Evolutionary conservation across 2,888 invertebrate genomes (phyloP), one percentile per base, ranked within the genome.

Genomic region (Notodonta dromedarius): DNA sequence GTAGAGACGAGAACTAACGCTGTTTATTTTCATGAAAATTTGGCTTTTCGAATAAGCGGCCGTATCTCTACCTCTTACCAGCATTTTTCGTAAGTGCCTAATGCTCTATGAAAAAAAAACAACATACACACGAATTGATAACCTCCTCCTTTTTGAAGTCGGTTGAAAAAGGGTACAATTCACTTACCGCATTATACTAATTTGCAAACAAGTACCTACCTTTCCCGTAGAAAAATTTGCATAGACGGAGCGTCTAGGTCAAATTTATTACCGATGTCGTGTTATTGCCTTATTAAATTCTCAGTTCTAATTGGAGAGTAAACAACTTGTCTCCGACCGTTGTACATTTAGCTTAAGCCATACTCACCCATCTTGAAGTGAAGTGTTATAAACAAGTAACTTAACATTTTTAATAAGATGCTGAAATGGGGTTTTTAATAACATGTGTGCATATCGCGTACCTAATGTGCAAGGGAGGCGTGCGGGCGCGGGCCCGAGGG

Each of bases 391-490:
- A 42, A 7, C 35, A 35, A 35, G 39, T 61, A 59, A 61, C 60
- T 82, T 24, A 24, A 24, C 1, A 24, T 2, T 79, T 77, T 73
- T 77, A 82, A 84, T 82, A 80, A 81, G 75, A 82, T 78, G 83
- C 77, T 78, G 85, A 83, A 84, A 83, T 35, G 72, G 75, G 75
- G 56, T n/a, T 56, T 71, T 70, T 82, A 80, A 70, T 72, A 72
- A 73, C 73, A 78, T 73, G 77, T 74, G 77, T 76, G 77, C 76
- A 78, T 73, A 75, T 73, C 74, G 78, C 79, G 77, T 76, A 69
- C 77, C 73, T 84, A 86, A 86, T 84, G 76, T 77, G 81, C 74
- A 77, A 77, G 74, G 75, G 67, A 74, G 71, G 66, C 69, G 67
- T 66, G 71, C 70, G 66, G 64, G 74, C 66, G 69, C 74, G 64